Percentiles rank a stretch among this genome's conserved stretches.
These are phyloP conservation scores for Thunnus thynnus DNA, from an alignment of 2,113 vertebrate species.

Conservation along the genomic window DNA sequence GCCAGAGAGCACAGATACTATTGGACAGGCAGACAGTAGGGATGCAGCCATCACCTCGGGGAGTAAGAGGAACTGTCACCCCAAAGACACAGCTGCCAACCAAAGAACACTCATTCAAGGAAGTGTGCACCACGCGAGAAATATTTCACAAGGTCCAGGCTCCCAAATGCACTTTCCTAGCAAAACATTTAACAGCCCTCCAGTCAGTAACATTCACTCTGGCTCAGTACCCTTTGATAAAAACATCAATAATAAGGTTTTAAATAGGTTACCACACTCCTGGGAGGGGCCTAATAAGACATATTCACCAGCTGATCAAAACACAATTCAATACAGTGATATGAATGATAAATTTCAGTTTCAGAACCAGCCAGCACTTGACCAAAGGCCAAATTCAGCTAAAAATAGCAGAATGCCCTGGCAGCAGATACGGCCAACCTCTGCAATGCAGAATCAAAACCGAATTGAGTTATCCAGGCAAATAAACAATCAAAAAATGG, in stretches of 20 bases:
- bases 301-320: constrained; percentile 86
- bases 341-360: constrained; percentile 87
- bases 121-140: constrained; percentile 87
- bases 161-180: constrained; percentile 90
- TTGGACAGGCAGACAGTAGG: constrained; percentile 84
- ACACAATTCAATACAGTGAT: constrained; percentile 83
- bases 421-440: constrained; percentile 87
- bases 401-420: constrained; percentile 88
- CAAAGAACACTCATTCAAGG: constrained; percentile 86
- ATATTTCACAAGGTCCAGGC: constrained; percentile 84
- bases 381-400: constrained; percentile 87
- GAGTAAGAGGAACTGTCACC: constrained; percentile 84
- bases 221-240: constrained; percentile 87
- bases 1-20: constrained; percentile 86
- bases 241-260: constrained; percentile 77
- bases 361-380: constrained; percentile 85
- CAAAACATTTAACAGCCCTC: constrained; percentile 86
- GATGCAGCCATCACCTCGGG: constrained; percentile 81
- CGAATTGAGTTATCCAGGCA: constrained; percentile 87
- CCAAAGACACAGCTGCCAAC: constrained; percentile 81
- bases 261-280: constrained; percentile 84
- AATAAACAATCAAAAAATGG: constrained; percentile 87
- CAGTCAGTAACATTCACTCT: constrained; percentile 74
- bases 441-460: constrained; percentile 84
- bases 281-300: constrained; percentile 90